Conservation (phyloP, 92 coral and sea anemone genomes). For the Epizoanthus fatuus region DNA sequence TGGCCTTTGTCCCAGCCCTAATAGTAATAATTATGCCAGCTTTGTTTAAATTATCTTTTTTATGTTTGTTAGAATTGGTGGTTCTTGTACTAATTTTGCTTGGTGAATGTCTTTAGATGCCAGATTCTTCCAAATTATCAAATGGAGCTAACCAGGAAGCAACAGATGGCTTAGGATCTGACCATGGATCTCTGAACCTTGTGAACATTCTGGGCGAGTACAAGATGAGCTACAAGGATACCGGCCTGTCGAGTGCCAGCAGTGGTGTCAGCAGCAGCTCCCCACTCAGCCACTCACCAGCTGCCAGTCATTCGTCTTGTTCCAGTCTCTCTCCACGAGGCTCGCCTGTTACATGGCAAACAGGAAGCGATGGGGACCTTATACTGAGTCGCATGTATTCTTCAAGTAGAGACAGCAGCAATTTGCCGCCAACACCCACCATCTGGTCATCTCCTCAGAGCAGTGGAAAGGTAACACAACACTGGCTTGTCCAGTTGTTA, state of each 20-base stretch:
- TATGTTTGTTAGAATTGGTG: no score
- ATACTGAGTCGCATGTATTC: conserved; percentile 42
- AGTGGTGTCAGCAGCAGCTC: conserved; percentile 99
- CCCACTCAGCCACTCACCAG: conserved; percentile 97
- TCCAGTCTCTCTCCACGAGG: conserved; percentile 69
- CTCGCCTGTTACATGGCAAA: conserved; percentile 85
- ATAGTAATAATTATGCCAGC: no score
- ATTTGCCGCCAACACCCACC: conserved; percentile 20
- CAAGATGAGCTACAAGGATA: conserved; percentile 72
- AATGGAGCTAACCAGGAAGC: conserved; percentile 15
- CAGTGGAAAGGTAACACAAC: conserved; percentile 20
- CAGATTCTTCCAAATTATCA: conserved; percentile 30
- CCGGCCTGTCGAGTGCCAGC: conserved; percentile 81
- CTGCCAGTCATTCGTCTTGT: conserved; percentile 86
- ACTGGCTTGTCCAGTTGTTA: no score
- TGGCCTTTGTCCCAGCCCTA: no score
- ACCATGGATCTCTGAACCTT: conserved; percentile 20
- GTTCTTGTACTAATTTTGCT: not conserved
- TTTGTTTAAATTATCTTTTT: no score
- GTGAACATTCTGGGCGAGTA: conserved; percentile 56
- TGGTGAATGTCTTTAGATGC: not conserved
- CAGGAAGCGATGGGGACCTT: conserved; percentile 73
- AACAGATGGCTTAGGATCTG: conserved; percentile 16
- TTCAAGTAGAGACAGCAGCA: conserved; percentile 15
- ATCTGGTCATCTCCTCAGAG: conserved; percentile 43